Percentiles rank a stretch among this genome's conserved stretches.
These are phyloP conservation scores for Mylabris phalerata DNA, from an alignment of 1,140 invertebrate species.

Conservation along the genomic window DNA sequence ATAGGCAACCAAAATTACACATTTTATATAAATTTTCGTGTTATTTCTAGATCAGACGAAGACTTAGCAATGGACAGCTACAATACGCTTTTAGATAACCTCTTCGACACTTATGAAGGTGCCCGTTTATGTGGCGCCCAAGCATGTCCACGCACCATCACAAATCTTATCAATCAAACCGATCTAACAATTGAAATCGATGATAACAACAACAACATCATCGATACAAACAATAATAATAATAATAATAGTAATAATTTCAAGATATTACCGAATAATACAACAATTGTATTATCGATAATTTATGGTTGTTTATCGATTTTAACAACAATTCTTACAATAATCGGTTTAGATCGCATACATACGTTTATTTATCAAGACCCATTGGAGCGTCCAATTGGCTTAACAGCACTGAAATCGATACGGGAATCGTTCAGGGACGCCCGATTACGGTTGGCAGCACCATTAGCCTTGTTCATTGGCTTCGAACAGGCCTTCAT, in stretches of 20 bases:
- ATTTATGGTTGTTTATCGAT: constrained; percentile 50
- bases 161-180: constrained; percentile 4
- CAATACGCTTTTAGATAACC: constrained; percentile 36
- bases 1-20: no score
- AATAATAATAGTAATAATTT: constrained; percentile 8
- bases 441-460: constrained; percentile 51
- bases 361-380: constrained; percentile 40
- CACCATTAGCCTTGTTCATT: constrained; percentile 61
- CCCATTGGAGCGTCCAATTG: constrained; percentile 41
- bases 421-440: constrained; percentile 43
- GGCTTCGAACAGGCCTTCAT: constrained; percentile 68
- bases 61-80: constrained; percentile 14
- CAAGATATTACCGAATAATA: constrained; percentile 40
- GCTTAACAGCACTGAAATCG: constrained; percentile 42
- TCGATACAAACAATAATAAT: no score
- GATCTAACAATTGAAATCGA: background rate
- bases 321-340: constrained; percentile 47
- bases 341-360: constrained; percentile 47
- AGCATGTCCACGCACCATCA: constrained; percentile 42
- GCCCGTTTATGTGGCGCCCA: constrained; percentile 49
- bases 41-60: no score
- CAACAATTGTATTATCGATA: constrained; percentile 44
- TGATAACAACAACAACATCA: no score
- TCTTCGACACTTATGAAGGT: constrained; percentile 45
- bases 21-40: no score